Evolutionary conservation across 2,113 vertebrate species (phyloP).

Genomic region (Mesembrinibis cayennensis): DNA sequence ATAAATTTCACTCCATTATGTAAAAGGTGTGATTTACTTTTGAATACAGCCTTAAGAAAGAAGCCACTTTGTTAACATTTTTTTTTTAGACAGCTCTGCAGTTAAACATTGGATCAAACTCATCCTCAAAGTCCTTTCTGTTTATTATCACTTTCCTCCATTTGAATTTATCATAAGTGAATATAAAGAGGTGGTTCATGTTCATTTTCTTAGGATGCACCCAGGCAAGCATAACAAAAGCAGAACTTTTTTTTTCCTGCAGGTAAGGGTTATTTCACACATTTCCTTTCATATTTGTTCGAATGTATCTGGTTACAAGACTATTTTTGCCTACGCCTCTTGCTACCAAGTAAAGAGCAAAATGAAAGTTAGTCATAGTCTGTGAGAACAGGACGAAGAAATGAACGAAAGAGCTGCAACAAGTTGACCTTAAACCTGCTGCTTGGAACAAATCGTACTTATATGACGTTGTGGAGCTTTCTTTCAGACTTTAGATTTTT

Average conservation of each 20-base stretch:
- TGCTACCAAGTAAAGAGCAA: neutral
- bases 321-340: neutral
- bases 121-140: neutral
- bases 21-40: neutral
- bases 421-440: neutral
- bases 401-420: neutral
- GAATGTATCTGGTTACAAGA: neutral
- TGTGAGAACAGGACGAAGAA: conserved; percentile 25
- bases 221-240: neutral
- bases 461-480: neutral
- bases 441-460: neutral
- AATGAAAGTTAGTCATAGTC: conserved; percentile 27
- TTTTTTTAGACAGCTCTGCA: neutral
- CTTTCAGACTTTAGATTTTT: neutral
- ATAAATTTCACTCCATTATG: neutral
- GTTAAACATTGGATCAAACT: neutral
- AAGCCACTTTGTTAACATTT: neutral
- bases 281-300: neutral
- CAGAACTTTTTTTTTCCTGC: neutral
- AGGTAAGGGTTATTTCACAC: neutral
- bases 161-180: neutral
- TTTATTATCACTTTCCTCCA: neutral
- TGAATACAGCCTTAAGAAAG: neutral
- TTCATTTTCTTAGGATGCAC: neutral
- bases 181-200: neutral